Evolutionary conservation across 2,113 vertebrate species (phyloP).

Genomic region (Pipra filicauda): DNA sequence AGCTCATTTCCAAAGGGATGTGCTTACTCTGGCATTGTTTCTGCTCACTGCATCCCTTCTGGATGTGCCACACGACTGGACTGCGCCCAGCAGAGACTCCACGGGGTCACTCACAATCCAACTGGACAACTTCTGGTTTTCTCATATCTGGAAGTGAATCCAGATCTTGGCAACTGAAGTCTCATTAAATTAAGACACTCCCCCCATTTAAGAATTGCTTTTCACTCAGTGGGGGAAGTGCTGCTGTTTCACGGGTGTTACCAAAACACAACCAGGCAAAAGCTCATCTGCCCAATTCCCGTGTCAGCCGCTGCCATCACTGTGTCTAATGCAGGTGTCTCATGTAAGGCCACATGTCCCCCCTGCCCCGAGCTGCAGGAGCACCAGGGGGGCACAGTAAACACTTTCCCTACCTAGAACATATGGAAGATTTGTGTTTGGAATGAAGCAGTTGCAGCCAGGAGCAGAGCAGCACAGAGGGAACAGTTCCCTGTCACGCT

Average conservation of each 20-base stretch:
- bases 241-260: neutral
- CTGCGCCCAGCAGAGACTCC: neutral
- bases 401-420: neutral
- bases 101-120: neutral
- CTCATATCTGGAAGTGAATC: neutral
- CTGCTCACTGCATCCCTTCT: neutral
- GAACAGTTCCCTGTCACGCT: neutral
- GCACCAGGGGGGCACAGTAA: neutral
- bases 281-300: neutral
- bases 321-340: neutral
- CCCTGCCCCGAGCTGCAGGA: neutral
- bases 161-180: neutral
- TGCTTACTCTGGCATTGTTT: neutral
- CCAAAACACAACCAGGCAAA: neutral
- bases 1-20: neutral
- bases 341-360: neutral
- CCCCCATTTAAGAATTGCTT: neutral
- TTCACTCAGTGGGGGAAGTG: neutral
- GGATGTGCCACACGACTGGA: neutral
- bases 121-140: neutral
- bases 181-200: neutral
- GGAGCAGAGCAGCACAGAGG: neutral
- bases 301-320: fast-evolving
- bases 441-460: neutral
- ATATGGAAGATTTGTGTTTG: fast-evolving